Percentiles rank a stretch among this genome's conserved stretches.
These are phyloP conservation scores for Sporophila hypoxantha DNA, from an alignment of 2,113 vertebrate genomes.

Conservation along the genomic window DNA sequence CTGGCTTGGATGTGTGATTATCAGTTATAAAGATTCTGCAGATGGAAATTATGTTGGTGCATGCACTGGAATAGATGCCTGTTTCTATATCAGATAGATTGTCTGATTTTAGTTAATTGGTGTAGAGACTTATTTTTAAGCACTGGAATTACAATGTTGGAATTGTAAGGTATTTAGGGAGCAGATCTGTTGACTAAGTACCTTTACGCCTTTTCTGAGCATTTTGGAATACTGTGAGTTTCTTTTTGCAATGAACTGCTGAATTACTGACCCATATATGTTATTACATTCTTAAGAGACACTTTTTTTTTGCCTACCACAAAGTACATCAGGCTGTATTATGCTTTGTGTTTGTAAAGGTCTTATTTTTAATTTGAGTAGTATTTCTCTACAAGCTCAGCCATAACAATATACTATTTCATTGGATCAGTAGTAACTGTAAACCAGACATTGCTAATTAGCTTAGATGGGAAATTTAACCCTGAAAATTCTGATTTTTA, in stretches of 20 bases:
- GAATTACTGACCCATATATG: neutral
- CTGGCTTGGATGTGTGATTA: neutral
- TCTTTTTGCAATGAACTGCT: neutral
- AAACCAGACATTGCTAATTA: neutral
- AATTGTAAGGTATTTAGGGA: neutral
- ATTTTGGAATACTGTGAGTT: neutral
- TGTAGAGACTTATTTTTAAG: neutral
- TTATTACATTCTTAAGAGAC: neutral
- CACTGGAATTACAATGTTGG: neutral
- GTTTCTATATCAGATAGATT: neutral
- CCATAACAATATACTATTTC: neutral
- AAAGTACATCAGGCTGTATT: neutral
- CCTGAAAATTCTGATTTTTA: neutral
- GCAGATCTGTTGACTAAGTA: neutral
- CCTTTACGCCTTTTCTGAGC: accelerated
- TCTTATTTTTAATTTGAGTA: neutral
- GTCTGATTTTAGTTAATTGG: neutral
- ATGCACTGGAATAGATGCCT: neutral
- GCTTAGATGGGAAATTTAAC: neutral
- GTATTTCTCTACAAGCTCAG: neutral
- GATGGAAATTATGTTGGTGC: neutral
- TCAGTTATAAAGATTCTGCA: neutral
- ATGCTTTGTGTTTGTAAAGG: neutral
- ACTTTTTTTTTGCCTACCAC: neutral
- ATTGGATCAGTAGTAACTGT: neutral